Evolutionary conservation across 92 coral and sea anemone genomes (phyloP).

Genomic region (Epizoanthus ramosus): DNA sequence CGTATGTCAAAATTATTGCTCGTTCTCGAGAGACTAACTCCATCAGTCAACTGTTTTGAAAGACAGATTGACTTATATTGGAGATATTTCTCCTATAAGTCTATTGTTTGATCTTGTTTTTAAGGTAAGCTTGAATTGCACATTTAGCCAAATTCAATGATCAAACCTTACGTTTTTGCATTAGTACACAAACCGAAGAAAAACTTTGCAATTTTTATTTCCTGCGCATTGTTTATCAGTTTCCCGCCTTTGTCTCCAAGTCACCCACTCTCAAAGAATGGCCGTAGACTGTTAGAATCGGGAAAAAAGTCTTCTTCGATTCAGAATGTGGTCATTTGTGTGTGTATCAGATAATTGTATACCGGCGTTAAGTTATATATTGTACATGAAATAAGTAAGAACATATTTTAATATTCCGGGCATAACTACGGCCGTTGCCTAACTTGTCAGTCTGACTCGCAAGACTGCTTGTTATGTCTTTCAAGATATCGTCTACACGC

Average conservation of each 20-base stretch:
- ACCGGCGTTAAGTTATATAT: too few species aligned
- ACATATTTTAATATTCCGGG: too few species aligned
- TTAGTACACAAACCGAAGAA: slow-evolving; percentile 10
- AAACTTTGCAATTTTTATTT: background rate
- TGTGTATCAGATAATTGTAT: too few species aligned
- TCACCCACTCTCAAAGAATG: slow-evolving; percentile 4
- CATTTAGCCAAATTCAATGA: background rate
- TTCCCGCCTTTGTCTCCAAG: slow-evolving; percentile 7
- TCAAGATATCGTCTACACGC: background rate
- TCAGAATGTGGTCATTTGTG: too few species aligned
- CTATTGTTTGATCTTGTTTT: background rate
- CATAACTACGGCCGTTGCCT: background rate
- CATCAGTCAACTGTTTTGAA: slow-evolving; percentile 36
- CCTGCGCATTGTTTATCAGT: slow-evolving; percentile 7
- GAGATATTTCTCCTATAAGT: slow-evolving; percentile 9
- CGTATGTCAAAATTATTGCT: slow-evolving; percentile 45
- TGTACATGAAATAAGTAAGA: too few species aligned
- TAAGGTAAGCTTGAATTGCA: slow-evolving; percentile 8
- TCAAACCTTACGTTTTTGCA: background rate
- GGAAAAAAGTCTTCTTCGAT: background rate
- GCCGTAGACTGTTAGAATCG: background rate
- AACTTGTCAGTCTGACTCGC: too few species aligned
- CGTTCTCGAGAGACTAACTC: slow-evolving; percentile 33
- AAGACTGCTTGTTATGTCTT: background rate
- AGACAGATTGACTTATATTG: slow-evolving; percentile 31